A percentile compares a stretch with the other conserved stretches of the same genome.
phyloP scores from a whole-genome alignment of 2,888 invertebrate species.

The Coleophora flavipennella region DNA sequence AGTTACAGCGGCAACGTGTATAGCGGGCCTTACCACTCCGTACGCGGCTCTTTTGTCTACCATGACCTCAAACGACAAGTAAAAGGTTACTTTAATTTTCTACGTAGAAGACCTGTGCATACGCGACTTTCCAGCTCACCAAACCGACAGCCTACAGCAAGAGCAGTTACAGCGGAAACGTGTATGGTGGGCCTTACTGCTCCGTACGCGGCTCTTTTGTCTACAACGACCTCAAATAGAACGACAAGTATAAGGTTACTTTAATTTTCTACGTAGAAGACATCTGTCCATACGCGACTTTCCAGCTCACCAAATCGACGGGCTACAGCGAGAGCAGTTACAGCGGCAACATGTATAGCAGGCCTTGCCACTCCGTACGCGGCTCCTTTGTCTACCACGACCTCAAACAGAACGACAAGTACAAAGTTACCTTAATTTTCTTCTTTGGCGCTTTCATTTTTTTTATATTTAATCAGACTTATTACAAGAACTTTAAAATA shows the following conservation, averaged over 20 bases:
- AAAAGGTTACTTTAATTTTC: no score
- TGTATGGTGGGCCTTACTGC: conserved; percentile 89
- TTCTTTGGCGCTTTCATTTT: no score
- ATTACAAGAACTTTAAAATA: no score
- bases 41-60: no score
- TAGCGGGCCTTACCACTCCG: no score
- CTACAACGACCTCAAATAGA: conserved; percentile 89
- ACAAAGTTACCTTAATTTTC: conserved; percentile 81
- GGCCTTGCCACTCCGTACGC: conserved; percentile 88
- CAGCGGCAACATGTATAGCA: conserved; percentile 90
- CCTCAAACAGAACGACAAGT: conserved; percentile 85
- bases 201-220: conserved; percentile 90
- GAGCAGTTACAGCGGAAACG: conserved; percentile 91
- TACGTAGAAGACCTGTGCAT: conserved; percentile 95
- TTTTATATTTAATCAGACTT: no score
- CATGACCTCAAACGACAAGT: no score
- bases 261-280: no score
- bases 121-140: conserved; percentile 92
- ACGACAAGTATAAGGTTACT: conserved; percentile 81
- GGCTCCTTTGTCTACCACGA: conserved; percentile 93
- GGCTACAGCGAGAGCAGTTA: conserved; percentile 92
- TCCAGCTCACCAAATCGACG: conserved; percentile 88
- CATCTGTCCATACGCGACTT: conserved; percentile 93
- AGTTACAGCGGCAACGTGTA: no score
- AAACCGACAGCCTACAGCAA: conserved; percentile 89